Evolutionary conservation across 1,140 invertebrate species (phyloP).

Genomic region (Globodera ellingtonae): DNA sequence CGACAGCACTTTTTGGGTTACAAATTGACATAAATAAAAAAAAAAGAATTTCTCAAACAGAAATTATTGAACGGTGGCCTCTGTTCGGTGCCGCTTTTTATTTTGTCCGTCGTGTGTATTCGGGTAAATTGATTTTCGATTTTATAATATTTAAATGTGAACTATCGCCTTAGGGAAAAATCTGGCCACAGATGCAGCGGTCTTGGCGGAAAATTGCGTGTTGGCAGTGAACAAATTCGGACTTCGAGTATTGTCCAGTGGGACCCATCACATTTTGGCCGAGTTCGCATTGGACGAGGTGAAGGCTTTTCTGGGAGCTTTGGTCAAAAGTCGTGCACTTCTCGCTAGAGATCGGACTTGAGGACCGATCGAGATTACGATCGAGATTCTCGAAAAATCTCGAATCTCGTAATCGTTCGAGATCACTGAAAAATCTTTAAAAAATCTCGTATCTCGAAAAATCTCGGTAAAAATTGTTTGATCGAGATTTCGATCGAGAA

Average conservation of each 20-base stretch:
- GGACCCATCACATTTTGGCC: constrained; percentile 21
- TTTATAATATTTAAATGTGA: background rate
- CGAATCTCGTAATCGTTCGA: no score
- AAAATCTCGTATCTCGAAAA: no score
- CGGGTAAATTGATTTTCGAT: constrained; percentile 1
- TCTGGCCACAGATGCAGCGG: background rate
- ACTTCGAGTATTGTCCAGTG: constrained; percentile 21
- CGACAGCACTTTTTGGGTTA: constrained; percentile 51
- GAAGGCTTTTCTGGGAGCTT: background rate
- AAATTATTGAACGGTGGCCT: constrained; percentile 87
- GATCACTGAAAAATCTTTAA: no score
- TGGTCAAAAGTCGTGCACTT: no score
- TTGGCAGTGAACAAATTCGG: constrained; percentile 41
- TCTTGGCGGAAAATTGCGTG: constrained; percentile 31
- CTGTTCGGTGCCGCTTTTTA: constrained; percentile 98
- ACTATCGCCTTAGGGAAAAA: background rate
- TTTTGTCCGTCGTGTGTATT: constrained; percentile 32
- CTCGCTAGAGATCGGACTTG: no score
- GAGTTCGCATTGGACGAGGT: constrained; percentile 29
- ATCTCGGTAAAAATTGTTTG: no score
- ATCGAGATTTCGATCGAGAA: no score
- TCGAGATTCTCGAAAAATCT: no score
- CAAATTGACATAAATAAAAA: background rate
- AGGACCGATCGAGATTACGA: no score
- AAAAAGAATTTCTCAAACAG: constrained; percentile 65